These are phyloP conservation scores for Uromys caudimaculatus DNA, from an alignment of 2,797 vertebrate species.

Conservation along the genomic window DNA sequence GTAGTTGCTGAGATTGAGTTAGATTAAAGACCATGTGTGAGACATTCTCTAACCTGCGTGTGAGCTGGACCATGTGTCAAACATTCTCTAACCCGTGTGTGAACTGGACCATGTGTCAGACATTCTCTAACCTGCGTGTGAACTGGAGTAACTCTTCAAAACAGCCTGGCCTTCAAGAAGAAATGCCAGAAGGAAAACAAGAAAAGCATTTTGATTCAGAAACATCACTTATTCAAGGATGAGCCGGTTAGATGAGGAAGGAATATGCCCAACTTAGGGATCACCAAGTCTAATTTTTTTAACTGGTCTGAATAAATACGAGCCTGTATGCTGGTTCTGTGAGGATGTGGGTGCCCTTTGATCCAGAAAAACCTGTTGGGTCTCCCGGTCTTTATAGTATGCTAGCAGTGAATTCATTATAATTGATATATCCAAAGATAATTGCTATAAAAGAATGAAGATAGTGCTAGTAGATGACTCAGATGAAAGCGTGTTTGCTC, in stretches of 20 bases:
- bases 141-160: neutral
- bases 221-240: neutral
- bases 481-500: no score
- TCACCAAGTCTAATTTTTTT: neutral
- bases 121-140: neutral
- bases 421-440: neutral
- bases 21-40: neutral
- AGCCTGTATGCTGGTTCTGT: neutral
- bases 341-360: neutral
- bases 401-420: neutral
- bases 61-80: neutral
- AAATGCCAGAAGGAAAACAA: neutral
- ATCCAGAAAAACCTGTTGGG: neutral
- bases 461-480: no score
- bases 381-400: neutral
- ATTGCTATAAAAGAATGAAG: neutral
- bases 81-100: neutral
- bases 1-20: neutral
- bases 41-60: neutral
- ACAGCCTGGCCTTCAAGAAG: neutral
- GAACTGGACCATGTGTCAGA: neutral
- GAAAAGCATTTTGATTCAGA: neutral
- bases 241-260: neutral
- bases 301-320: neutral
- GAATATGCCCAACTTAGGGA: neutral